Percentiles rank a stretch among this genome's conserved stretches.
These are phyloP conservation scores for Onychomys arenicola DNA, from an alignment of 2,797 vertebrate genomes.

Conservation along the genomic window DNA sequence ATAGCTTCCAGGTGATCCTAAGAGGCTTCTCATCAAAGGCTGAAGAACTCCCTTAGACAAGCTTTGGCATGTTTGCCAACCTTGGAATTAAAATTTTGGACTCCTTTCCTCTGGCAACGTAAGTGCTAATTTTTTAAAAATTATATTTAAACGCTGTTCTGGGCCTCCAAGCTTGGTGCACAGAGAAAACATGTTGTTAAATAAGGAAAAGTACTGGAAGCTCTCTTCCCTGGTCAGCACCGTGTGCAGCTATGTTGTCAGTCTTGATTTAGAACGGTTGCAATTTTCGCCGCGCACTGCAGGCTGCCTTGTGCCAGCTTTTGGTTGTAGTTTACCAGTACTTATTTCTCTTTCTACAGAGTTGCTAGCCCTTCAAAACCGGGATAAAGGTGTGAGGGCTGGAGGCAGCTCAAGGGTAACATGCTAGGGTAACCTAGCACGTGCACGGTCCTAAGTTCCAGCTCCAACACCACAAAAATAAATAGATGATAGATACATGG, in stretches of 20 bases:
- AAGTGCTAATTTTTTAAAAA: neutral
- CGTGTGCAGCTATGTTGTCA: neutral
- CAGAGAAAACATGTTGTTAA: slow-evolving; percentile 27
- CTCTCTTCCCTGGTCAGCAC: neutral
- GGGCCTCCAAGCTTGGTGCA: neutral
- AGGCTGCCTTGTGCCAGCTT: neutral
- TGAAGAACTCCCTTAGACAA: neutral
- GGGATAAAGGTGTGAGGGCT: neutral
- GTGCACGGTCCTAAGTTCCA: neutral
- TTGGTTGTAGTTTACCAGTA: neutral
- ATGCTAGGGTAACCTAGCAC: neutral
- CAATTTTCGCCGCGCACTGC: neutral
- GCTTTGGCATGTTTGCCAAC: slow-evolving; percentile 11
- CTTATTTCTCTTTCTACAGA: neutral
- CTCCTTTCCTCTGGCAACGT: neutral
- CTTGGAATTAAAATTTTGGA: slow-evolving; percentile 3
- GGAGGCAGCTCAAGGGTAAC: neutral
- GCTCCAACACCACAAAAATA: neutral
- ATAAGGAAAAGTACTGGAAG: slow-evolving; percentile 8
- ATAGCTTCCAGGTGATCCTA: neutral
- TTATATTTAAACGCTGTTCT: slow-evolving; percentile 1
- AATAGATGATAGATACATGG: no score
- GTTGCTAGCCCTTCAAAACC: neutral
- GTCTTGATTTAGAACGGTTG: neutral
- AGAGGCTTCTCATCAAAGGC: neutral